These are phyloP conservation scores for Lutraria lutraria DNA, from an alignment of 2,888 invertebrate species.

Conservation along the genomic window DNA sequence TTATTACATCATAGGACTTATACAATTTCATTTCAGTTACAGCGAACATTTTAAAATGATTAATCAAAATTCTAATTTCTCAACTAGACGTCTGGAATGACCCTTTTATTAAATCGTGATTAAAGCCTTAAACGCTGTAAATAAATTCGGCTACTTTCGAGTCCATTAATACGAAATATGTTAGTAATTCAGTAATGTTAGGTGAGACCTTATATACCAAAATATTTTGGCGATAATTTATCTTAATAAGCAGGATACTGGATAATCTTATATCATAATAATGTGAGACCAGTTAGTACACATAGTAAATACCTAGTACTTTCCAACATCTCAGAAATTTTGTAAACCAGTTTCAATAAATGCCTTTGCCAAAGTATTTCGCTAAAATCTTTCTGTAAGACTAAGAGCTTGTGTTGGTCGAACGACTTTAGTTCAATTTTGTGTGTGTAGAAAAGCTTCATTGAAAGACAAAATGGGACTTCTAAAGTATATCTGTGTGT, in stretches of 20 bases:
- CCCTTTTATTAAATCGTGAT: slow-evolving; percentile 17
- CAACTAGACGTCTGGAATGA: neutral
- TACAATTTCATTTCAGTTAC: neutral
- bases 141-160: neutral
- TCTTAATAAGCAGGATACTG: slow-evolving; percentile 21
- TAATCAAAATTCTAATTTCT: neutral
- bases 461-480: neutral
- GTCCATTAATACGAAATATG: neutral
- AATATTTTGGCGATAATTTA: slow-evolving; percentile 47
- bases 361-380: neutral
- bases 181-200: slow-evolving; percentile 33
- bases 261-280: slow-evolving; percentile 30
- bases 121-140: neutral
- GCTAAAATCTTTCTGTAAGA: neutral
- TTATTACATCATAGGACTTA: neutral
- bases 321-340: slow-evolving; percentile 1
- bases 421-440: neutral
- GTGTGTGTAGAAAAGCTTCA: neutral
- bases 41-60: neutral
- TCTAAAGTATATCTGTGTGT: neutral
- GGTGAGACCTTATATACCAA: slow-evolving; percentile 48
- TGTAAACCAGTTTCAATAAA: neutral
- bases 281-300: neutral
- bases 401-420: neutral
- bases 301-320: neutral